Conservation (phyloP, 1,140 invertebrate species). For the Saxidomus purpurata region DNA sequence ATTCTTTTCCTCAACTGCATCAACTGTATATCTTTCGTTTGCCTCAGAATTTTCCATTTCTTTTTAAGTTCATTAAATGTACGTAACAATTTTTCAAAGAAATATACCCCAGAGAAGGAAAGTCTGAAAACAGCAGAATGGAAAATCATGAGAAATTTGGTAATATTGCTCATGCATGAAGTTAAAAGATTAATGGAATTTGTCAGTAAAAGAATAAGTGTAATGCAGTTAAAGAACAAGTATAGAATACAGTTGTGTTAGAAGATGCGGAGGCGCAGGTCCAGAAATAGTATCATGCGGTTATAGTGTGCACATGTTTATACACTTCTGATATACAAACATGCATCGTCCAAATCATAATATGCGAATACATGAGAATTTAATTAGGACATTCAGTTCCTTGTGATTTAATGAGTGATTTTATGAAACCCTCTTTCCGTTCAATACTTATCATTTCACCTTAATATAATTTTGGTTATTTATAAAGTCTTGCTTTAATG, state of each 20-base stretch:
- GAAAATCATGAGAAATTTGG: background rate
- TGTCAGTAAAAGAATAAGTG: background rate
- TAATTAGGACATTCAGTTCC: too few relatives aligned
- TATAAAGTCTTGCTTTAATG: too few relatives aligned
- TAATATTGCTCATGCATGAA: background rate
- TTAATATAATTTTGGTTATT: too few relatives aligned
- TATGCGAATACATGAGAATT: too few relatives aligned
- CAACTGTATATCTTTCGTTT: background rate
- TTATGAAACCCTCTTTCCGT: too few relatives aligned
- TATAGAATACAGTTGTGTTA: background rate
- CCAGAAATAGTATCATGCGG: slow-evolving; percentile 9
- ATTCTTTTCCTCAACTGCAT: slow-evolving; percentile 32
- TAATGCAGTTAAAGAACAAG: slow-evolving; percentile 4
- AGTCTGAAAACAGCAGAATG: background rate
- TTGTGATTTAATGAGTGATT: too few relatives aligned
- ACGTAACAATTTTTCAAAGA: too few relatives aligned
- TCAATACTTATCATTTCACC: too few relatives aligned
- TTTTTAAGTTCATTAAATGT: background rate
- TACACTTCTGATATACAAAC: too few relatives aligned
- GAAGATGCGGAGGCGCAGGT: background rate
- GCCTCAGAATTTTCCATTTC: background rate
- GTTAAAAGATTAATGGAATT: background rate
- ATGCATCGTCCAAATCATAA: too few relatives aligned
- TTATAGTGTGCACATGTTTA: background rate
- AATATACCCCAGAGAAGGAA: too few relatives aligned